Percentiles rank a stretch among this genome's conserved stretches.
Evolutionary conservation across 2,113 vertebrate species (phyloP).

Genomic region (Rostratula benghalensis): DNA sequence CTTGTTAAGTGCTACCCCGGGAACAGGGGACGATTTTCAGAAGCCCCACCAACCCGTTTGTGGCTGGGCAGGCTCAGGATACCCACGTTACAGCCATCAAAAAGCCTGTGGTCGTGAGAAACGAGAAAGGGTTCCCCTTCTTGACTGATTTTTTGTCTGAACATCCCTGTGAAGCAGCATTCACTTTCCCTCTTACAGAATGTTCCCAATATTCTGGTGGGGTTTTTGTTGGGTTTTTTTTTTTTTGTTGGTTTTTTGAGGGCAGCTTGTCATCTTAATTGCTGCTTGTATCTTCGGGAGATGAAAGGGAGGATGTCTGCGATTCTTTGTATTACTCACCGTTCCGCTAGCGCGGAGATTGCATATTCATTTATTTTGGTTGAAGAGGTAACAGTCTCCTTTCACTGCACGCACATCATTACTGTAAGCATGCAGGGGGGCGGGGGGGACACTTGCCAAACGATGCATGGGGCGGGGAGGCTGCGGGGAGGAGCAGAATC

Average conservation of each 20-base stretch:
- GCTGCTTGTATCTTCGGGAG: background rate
- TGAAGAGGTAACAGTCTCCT: constrained; percentile 43
- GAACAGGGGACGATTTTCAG: constrained; percentile 6
- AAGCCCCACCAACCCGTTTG: background rate
- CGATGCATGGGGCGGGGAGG: constrained; percentile 25
- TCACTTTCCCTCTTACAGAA: no score
- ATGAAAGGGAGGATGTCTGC: constrained; percentile 51
- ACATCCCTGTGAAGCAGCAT: no score
- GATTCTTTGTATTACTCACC: constrained; percentile 53
- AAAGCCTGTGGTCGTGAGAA: background rate
- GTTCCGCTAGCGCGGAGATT: background rate
- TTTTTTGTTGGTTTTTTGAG: background rate
- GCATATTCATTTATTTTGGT: constrained; percentile 39
- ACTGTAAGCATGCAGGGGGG: constrained; percentile 50
- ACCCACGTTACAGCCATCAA: background rate
- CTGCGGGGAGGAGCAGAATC: constrained; percentile 40
- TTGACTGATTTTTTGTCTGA: no score
- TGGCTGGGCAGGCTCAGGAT: background rate
- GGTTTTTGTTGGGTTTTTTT: no score
- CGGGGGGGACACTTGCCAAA: constrained; percentile 59
- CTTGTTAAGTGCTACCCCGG: constrained; percentile 39
- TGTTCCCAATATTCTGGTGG: no score
- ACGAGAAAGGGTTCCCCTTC: no score
- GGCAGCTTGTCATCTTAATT: constrained; percentile 16
- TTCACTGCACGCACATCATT: constrained; percentile 54